These are phyloP conservation scores for Apis florea DNA, from an alignment of 1,140 invertebrate species.

Conservation along the genomic window DNA sequence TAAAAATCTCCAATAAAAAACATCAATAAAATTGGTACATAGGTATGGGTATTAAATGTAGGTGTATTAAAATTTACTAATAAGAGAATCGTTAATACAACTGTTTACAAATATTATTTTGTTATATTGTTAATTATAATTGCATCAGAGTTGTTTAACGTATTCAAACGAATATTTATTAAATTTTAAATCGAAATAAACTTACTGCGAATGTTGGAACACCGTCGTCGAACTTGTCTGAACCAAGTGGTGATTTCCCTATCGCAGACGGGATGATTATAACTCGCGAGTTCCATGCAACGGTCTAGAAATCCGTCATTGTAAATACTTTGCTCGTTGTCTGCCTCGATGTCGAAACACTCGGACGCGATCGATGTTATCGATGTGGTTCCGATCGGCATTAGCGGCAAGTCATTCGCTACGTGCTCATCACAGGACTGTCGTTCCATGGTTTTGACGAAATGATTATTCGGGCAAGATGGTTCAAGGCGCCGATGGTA, in stretches of 20 bases:
- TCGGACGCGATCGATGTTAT: neutral
- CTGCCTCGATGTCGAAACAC: neutral
- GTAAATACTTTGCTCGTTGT: neutral
- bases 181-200: neutral
- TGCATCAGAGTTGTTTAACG: no score
- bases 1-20: no score
- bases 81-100: no score
- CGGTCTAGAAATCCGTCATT: neutral
- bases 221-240: slow-evolving; percentile 20
- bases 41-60: no score
- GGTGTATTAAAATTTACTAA: no score
- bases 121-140: no score
- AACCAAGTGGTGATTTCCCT: slow-evolving; percentile 33
- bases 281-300: slow-evolving; percentile 32
- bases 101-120: no score
- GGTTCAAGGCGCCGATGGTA: neutral
- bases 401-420: neutral
- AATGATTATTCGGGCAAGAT: neutral
- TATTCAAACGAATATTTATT: no score
- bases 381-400: neutral
- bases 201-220: slow-evolving; percentile 54
- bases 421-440: neutral
- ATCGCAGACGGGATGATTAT: neutral
- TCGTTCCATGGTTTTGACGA: no score
- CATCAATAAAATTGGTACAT: no score